Conservation (phyloP, 2,888 invertebrate species). For the Acanthosepion pharaonis region DNA sequence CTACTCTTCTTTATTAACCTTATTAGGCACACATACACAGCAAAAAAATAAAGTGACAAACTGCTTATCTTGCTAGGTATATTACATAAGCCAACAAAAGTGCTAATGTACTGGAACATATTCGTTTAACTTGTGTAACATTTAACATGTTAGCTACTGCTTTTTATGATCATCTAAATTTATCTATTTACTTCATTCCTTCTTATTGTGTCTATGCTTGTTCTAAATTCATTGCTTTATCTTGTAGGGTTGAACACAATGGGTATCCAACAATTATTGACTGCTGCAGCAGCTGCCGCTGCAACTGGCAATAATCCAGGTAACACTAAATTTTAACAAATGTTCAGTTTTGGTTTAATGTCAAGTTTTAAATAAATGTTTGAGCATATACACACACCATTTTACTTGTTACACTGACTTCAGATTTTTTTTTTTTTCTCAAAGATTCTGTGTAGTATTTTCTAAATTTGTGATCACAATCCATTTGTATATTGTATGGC, state of each 20-base stretch:
- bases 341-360: constrained; percentile 37
- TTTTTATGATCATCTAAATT: neutral
- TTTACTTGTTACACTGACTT: neutral
- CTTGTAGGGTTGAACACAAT: constrained; percentile 72
- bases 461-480: neutral
- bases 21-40: too few species aligned
- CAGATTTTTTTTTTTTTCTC: neutral
- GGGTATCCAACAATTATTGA: constrained; percentile 75
- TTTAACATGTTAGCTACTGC: too few species aligned
- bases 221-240: neutral
- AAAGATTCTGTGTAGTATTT: neutral
- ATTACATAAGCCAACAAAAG: neutral
- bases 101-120: neutral
- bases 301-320: constrained; percentile 69
- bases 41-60: too few species aligned
- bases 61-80: too few species aligned
- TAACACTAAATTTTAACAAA: constrained; percentile 50
- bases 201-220: too few species aligned
- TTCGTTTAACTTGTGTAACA: neutral
- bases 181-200: neutral
- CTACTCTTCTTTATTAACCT: too few species aligned
- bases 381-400: neutral
- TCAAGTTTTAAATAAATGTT: neutral
- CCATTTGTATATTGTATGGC: neutral
- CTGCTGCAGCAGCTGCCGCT: constrained; percentile 66